These are phyloP conservation scores for Mesorhabditis spiculigera DNA, from an alignment of 2,888 invertebrate species.

Conservation along the genomic window DNA sequence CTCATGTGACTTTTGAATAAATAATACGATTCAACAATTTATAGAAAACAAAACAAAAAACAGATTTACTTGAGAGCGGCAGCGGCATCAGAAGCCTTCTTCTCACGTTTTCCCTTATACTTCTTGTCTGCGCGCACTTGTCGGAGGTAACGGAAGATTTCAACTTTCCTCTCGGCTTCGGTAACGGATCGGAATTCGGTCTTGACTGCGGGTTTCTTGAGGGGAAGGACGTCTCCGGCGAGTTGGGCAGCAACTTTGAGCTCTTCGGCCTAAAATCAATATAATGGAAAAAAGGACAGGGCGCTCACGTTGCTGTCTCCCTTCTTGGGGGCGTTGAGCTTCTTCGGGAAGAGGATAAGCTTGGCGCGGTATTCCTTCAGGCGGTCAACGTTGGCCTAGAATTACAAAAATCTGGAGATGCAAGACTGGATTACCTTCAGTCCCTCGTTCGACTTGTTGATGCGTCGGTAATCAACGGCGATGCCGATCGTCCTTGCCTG, in stretches of 20 bases:
- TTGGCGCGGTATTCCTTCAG: conserved; percentile 92
- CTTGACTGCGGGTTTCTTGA: conserved; percentile 72
- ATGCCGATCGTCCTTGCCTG: conserved; percentile 91
- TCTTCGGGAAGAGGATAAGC: conserved; percentile 92
- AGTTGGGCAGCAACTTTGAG: conserved; percentile 86
- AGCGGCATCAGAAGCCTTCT: conserved; percentile 89
- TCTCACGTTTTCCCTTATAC: conserved; percentile 64
- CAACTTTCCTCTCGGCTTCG: conserved; percentile 86
- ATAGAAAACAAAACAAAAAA: background rate
- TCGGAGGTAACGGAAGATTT: conserved; percentile 72
- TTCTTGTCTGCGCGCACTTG: conserved; percentile 61
- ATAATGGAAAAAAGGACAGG: conserved; percentile 23
- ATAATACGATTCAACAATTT: background rate
- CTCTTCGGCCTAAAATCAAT: conserved; percentile 72
- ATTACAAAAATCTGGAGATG: conserved; percentile 7
- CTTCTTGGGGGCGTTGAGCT: conserved; percentile 72
- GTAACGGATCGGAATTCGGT: conserved; percentile 80
- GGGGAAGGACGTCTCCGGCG: conserved; percentile 76
- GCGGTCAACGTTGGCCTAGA: conserved; percentile 79
- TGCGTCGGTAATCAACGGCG: conserved; percentile 87
- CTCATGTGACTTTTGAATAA: conserved; percentile 5
- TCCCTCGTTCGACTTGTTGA: conserved; percentile 91
- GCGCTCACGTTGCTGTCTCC: conserved; percentile 67
- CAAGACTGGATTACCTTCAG: conserved; percentile 66
- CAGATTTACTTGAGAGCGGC: conserved; percentile 68